phyloP scores from a whole-genome alignment of 2,797 vertebrate genomes.

The Trichosurus vulpecula region DNA sequence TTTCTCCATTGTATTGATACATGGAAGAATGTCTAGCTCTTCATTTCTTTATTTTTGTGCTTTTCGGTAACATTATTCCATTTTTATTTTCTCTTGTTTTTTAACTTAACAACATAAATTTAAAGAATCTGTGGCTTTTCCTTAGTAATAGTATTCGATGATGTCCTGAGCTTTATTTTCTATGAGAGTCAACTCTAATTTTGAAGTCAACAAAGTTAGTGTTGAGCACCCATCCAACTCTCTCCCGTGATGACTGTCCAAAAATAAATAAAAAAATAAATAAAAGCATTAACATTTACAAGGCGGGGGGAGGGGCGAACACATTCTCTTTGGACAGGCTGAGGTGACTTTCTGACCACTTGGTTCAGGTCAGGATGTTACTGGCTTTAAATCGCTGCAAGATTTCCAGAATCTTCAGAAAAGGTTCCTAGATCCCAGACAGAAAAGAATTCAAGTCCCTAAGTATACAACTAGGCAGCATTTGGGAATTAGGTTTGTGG shows the following conservation, averaged over 20 bases:
- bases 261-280: not conserved
- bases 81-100: not conserved
- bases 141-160: not conserved
- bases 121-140: not conserved
- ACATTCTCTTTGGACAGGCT: not conserved
- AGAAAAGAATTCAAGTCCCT: conserved; percentile 35
- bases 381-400: not conserved
- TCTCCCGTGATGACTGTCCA: not conserved
- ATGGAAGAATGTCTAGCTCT: not conserved
- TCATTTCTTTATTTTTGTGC: not conserved
- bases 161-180: not conserved
- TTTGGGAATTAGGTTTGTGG: conserved; percentile 15
- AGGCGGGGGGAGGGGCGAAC: not conserved
- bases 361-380: not conserved
- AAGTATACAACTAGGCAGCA: conserved; percentile 28
- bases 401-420: not conserved
- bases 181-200: not conserved
- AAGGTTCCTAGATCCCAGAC: not conserved
- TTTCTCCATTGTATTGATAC: not conserved
- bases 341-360: not conserved
- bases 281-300: not conserved
- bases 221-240: not conserved
- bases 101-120: not conserved
- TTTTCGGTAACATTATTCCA: not conserved
- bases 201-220: not conserved